Percentiles rank a stretch among this genome's conserved stretches.
Evolutionary conservation across 1,140 invertebrate species (phyloP).

Genomic region (roundworm (Caenorhabditis elegans)): WBcel235 BX284602.5:12425501-12426000

Average conservation of each 20-base stretch:
- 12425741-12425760: no score
- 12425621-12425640: slow-evolving; percentile 84
- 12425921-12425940: not conserved
- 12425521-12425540: slow-evolving; percentile 87
- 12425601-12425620: slow-evolving; percentile 87
- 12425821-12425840: no score
- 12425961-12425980: slow-evolving; percentile 5
- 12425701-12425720: no score
- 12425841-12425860: no score
- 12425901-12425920: not conserved
- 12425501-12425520: slow-evolving; percentile 80
- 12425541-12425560: slow-evolving; percentile 77
- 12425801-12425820: no score
- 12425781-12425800: no score
- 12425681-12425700: slow-evolving; percentile 4
- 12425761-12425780: no score
- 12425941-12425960: slow-evolving; percentile 15
- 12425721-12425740: no score
- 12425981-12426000: not conserved
- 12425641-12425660: slow-evolving; percentile 95
- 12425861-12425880: no score
- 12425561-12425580: slow-evolving; percentile 83
- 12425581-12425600: slow-evolving; percentile 89
- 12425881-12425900: no score
- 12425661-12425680: slow-evolving; percentile 76